phyloP scores from a whole-genome alignment of 2,888 invertebrate species.

The Athetis lepigone region DNA sequence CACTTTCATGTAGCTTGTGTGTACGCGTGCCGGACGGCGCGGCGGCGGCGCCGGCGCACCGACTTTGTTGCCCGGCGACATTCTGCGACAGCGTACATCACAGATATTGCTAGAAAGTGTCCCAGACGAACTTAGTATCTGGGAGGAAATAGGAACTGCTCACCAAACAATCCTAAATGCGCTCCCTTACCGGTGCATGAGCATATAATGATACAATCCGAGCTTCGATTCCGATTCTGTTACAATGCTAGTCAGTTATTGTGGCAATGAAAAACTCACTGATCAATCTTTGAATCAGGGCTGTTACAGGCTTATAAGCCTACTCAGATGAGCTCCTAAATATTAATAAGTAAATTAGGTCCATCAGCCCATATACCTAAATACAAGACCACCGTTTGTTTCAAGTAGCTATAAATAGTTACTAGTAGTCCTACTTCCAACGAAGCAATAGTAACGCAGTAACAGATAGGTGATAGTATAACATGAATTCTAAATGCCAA shows the following conservation, averaged over 20 bases:
- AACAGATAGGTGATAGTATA: conserved; percentile 50
- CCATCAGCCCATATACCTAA: neutral
- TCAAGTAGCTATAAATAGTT: conserved; percentile 16
- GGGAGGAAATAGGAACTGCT: conserved; percentile 71
- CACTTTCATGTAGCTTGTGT: conserved; percentile 82
- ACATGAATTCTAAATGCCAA: conserved; percentile 41
- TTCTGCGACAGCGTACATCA: conserved; percentile 74
- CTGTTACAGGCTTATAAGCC: too few species aligned
- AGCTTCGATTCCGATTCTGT: too few species aligned
- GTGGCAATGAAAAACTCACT: too few species aligned
- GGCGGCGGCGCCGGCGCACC: conserved; percentile 42
- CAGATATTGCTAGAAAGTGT: conserved; percentile 84
- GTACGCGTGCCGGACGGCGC: conserved; percentile 68
- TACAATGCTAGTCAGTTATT: too few species aligned
- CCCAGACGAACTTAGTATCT: conserved; percentile 69
- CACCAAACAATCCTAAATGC: conserved; percentile 44
- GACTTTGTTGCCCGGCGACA: conserved; percentile 69
- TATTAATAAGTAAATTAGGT: neutral
- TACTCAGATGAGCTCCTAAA: too few species aligned
- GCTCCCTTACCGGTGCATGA: too few species aligned
- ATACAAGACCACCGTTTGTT: conserved; percentile 2
- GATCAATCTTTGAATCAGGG: too few species aligned
- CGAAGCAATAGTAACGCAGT: conserved; percentile 32
- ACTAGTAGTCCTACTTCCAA: conserved; percentile 9
- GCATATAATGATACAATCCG: too few species aligned